Conservation (phyloP, 1,140 invertebrate species). For the Atopsyche davidsoni region DNA sequence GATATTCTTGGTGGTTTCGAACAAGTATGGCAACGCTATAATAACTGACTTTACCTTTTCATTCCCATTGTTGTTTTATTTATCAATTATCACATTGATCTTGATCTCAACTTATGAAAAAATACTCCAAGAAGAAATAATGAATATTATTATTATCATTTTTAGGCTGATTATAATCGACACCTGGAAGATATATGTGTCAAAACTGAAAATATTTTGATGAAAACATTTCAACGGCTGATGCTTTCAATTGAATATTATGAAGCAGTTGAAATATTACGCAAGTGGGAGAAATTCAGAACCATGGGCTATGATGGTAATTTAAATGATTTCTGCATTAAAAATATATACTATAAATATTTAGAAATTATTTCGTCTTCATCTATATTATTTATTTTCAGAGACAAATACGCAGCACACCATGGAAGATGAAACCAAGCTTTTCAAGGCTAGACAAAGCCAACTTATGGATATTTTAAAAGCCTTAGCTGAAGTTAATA, state of each 20-base stretch:
- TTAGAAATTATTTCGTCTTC: constrained; percentile 14
- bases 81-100: no score
- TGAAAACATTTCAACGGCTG: constrained; percentile 36
- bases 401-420: constrained; percentile 34
- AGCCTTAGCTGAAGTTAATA: constrained; percentile 32
- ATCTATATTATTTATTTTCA: constrained; percentile 17
- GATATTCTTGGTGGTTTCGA: constrained; percentile 95
- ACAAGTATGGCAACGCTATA: constrained; percentile 69
- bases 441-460: constrained; percentile 48
- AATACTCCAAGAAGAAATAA: not conserved
- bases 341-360: not conserved
- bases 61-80: not conserved
- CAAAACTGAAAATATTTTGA: constrained; percentile 39
- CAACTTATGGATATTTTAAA: constrained; percentile 41
- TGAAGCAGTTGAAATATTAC: constrained; percentile 28
- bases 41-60: not conserved
- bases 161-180: constrained; percentile 64
- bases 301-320: constrained; percentile 7
- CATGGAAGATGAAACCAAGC: constrained; percentile 47
- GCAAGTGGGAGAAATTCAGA: constrained; percentile 24
- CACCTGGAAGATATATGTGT: constrained; percentile 58
- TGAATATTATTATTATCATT: constrained; percentile 14
- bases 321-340: constrained; percentile 3
- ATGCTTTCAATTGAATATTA: constrained; percentile 12
- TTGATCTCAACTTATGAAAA: no score